Base-by-base conservation (phyloP, 2,888 invertebrate genomes). In the Drosophila kanekoi region DNA sequence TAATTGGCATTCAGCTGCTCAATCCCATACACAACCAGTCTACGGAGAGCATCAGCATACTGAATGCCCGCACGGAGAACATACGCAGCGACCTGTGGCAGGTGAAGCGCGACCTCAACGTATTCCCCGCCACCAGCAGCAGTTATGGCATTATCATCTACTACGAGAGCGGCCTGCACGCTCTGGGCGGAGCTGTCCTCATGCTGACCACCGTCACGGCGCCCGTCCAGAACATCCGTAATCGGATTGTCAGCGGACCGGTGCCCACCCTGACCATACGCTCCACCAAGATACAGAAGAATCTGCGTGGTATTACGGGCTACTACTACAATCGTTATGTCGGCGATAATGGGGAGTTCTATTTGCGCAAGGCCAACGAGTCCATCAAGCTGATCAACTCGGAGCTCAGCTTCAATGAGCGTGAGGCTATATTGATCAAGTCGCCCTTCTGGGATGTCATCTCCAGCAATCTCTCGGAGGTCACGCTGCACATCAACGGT, bases 1-100 rank as follows among this genome's bases (percentile, higher is more conserved):
- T 97, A 0, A 94, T 98, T 52, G 98, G 98, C 6, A 94, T 98
- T 45, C 97, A 98, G 91, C 94, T 98, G 14, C 92, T 98, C 4
- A 98, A 98, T 93, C 98, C 98, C 1, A 96, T 98, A 65, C 96
- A 97, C 81, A 97, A 97, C 90, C 95, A 96, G 67, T 97, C 97
- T 56, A 95, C 96, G 0, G 98, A 98, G 93, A 94, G 94, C 79
- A 96, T 98, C 63, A 94, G 95, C 40, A 94, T 98, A 54, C 94
- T 96, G 75, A 97, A 98, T 91, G 95, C 96, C 0, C 95, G 95
- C 82, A 94, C 94, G 53, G 94, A 95, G 54, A 94, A 95, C 68
- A 93, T 93, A 60, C 93, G 93, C 20, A 95, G 95, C 18, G 94
- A 95, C 52, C 92, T 94, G 56, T 98, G 97, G 97, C 94, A 95